Percentiles rank a stretch among this genome's conserved stretches.
These are phyloP conservation scores for Epiblema foenella DNA, from an alignment of 2,888 invertebrate species.

Conservation along the genomic window DNA sequence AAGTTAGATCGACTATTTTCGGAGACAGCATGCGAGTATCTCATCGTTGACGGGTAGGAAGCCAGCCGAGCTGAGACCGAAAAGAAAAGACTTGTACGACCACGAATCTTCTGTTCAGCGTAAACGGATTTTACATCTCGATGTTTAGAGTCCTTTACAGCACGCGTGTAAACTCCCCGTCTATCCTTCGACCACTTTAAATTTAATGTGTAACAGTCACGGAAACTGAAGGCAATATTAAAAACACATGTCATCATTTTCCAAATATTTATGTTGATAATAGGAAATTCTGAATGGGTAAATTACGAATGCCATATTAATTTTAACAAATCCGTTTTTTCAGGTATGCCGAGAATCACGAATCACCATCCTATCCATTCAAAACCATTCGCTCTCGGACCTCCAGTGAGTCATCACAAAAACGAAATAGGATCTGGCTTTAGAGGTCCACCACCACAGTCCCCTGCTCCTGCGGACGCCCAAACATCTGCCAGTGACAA, in stretches of 20 bases:
- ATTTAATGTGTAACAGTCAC: too few species aligned
- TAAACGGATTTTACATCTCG: too few species aligned
- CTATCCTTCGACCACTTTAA: too few species aligned
- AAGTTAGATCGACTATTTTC: too few species aligned
- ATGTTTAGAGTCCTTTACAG: too few species aligned
- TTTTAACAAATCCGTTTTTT: constrained; percentile 50
- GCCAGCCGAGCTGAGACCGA: too few species aligned
- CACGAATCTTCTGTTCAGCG: too few species aligned
- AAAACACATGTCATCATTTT: neutral
- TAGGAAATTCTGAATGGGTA: neutral
- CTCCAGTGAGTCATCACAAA: constrained; percentile 80
- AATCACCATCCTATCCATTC: constrained; percentile 82
- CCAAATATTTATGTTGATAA: neutral
- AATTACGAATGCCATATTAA: neutral
- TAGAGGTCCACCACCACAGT: constrained; percentile 88
- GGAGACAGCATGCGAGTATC: too few species aligned
- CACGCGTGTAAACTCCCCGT: too few species aligned
- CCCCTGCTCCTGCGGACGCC: constrained; percentile 75
- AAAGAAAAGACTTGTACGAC: too few species aligned
- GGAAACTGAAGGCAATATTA: too few species aligned
- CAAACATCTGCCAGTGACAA: constrained; percentile 86
- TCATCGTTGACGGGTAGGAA: too few species aligned
- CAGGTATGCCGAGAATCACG: constrained; percentile 80
- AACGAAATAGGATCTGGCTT: constrained; percentile 86
- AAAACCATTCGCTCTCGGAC: constrained; percentile 75